Evolutionary conservation across 30 jellyfish, hydroid and myxozoan species (phyloP).

Genomic region (Chrysaora quinquecirrha): DNA sequence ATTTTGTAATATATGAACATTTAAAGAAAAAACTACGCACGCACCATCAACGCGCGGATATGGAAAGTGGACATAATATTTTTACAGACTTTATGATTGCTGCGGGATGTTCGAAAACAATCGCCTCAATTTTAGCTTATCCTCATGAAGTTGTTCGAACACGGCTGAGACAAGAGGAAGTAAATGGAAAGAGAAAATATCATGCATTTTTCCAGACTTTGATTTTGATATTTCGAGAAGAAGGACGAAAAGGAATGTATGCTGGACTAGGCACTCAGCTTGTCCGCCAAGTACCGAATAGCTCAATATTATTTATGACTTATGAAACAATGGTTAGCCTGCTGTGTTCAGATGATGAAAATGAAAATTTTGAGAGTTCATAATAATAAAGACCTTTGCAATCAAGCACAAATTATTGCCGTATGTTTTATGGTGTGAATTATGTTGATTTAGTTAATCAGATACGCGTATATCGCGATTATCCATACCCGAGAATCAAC

Average conservation of each 20-base stretch:
- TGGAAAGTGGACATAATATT: conserved; percentile 73
- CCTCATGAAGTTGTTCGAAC: conserved; percentile 99
- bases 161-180: conserved; percentile 95
- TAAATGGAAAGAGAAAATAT: conserved; percentile 69
- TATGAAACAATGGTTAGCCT: conserved; percentile 86
- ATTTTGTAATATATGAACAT: conserved; percentile 94
- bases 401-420: not conserved
- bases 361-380: conserved; percentile 8
- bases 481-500: too few species aligned
- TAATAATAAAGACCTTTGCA: not conserved
- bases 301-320: conserved; percentile 91
- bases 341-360: conserved; percentile 73
- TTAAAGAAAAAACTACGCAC: conserved; percentile 75
- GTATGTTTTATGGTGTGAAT: not conserved
- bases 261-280: conserved; percentile 96
- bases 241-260: conserved; percentile 91
- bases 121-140: conserved; percentile 92
- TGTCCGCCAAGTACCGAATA: conserved; percentile 93
- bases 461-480: too few species aligned
- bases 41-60: conserved; percentile 64
- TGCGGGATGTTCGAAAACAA: conserved; percentile 92
- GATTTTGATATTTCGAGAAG: conserved; percentile 81
- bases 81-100: conserved; percentile 97
- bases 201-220: conserved; percentile 86
- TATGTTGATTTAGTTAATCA: not conserved